These are phyloP conservation scores for Phaedon cochleariae DNA, from an alignment of 2,888 invertebrate species.

Conservation along the genomic window DNA sequence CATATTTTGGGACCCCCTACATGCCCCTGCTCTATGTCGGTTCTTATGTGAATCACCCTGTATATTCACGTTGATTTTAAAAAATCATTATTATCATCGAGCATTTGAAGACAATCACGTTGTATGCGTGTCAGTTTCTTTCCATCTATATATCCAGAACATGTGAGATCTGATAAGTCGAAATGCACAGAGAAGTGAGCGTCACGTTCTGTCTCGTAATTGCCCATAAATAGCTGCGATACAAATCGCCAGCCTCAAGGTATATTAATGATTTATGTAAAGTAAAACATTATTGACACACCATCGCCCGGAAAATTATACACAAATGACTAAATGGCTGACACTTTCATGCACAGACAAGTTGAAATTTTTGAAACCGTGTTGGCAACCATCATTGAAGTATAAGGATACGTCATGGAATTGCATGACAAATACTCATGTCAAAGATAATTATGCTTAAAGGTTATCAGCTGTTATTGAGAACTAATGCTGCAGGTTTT, in stretches of 20 bases:
- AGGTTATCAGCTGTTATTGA: no score
- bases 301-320: neutral
- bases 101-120: slow-evolving; percentile 44
- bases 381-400: neutral
- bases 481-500: no score
- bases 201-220: slow-evolving; percentile 30
- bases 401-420: no score
- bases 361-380: neutral
- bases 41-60: no score
- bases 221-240: slow-evolving; percentile 36
- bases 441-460: no score
- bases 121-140: slow-evolving; percentile 43
- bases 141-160: slow-evolving; percentile 34
- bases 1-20: no score
- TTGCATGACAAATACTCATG: no score
- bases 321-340: neutral
- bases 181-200: slow-evolving; percentile 28
- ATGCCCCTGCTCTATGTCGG: no score
- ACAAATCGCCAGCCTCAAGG: slow-evolving; percentile 41
- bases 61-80: no score
- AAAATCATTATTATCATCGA: neutral
- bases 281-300: slow-evolving; percentile 29
- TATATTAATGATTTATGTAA: slow-evolving; percentile 43
- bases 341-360: neutral
- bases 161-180: slow-evolving; percentile 43